These are phyloP conservation scores for Jaculus jaculus DNA, from an alignment of 2,113 vertebrate species.

Conservation along the genomic window DNA sequence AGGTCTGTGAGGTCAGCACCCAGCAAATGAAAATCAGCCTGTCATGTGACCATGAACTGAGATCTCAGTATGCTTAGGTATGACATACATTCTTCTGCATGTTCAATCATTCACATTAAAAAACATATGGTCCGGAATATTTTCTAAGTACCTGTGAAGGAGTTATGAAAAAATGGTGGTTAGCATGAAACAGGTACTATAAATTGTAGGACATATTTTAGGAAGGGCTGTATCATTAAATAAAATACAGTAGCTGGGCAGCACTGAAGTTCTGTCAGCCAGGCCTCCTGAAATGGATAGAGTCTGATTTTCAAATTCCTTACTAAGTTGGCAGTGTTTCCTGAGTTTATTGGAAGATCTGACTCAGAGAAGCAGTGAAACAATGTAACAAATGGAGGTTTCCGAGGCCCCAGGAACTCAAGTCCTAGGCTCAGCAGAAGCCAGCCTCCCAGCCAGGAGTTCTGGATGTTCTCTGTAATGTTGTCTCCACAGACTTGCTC, in stretches of 20 bases:
- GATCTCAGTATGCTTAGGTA: not conserved
- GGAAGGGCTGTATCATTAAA: not conserved
- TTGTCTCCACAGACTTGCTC: not conserved
- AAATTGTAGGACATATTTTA: not conserved
- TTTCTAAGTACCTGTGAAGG: not conserved
- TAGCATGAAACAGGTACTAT: not conserved
- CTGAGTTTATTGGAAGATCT: constrained; percentile 50
- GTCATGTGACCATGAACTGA: constrained; percentile 5
- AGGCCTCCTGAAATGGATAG: constrained; percentile 2
- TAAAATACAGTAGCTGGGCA: constrained; percentile 18
- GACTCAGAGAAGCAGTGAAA: constrained; percentile 37
- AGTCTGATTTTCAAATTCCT: constrained; percentile 44
- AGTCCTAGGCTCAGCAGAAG: not conserved
- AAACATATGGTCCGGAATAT: not conserved
- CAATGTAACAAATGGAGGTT: not conserved
- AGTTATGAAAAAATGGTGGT: not conserved
- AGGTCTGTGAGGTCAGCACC: not conserved
- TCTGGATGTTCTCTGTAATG: not conserved
- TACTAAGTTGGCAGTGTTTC: constrained; percentile 15
- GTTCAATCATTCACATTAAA: not conserved
- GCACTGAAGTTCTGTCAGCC: constrained; percentile 11
- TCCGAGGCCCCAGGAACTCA: not conserved
- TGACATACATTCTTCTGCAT: not conserved
- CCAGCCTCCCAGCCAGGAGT: not conserved
- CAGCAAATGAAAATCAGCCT: not conserved